Conservation (phyloP, 2,113 vertebrate genomes). For the Phocoena phocoena region DNA sequence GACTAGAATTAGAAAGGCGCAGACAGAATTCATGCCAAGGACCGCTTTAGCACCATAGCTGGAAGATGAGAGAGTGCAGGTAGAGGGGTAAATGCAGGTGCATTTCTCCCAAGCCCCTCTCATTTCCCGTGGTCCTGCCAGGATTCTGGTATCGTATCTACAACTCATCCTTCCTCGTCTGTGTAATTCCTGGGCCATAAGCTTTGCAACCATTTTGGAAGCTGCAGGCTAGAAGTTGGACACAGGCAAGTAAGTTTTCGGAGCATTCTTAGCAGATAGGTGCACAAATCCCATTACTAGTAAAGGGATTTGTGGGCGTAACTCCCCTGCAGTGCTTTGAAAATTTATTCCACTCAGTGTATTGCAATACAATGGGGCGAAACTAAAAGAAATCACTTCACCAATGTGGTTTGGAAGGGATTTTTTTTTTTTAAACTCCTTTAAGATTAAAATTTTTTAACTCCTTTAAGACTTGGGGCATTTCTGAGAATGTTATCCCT, state of each 20-base stretch:
- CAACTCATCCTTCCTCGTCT: not conserved
- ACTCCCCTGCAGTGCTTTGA: slow-evolving; percentile 81
- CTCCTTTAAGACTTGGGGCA: slow-evolving; percentile 31
- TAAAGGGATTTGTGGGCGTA: slow-evolving; percentile 82
- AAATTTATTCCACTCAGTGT: slow-evolving; percentile 80
- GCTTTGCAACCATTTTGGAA: slow-evolving; percentile 72
- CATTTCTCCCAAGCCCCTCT: slow-evolving; percentile 26
- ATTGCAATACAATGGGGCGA: slow-evolving; percentile 53
- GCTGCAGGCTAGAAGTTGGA: slow-evolving; percentile 61
- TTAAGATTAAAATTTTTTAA: slow-evolving; percentile 62
- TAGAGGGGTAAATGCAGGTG: not conserved
- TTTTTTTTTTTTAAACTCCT: slow-evolving; percentile 38
- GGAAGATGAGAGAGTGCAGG: not conserved
- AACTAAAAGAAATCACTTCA: slow-evolving; percentile 76
- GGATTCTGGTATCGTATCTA: not conserved
- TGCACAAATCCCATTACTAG: slow-evolving; percentile 79
- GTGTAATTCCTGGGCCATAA: slow-evolving; percentile 44
- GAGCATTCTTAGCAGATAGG: slow-evolving; percentile 74
- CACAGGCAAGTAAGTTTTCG: slow-evolving; percentile 74
- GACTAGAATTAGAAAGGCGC: not conserved
- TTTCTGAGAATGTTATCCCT: slow-evolving; percentile 44
- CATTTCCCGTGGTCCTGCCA: not conserved
- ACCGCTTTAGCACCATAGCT: not conserved
- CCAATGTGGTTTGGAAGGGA: slow-evolving; percentile 55
- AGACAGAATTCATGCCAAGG: not conserved